Evolutionary conservation across 1,140 invertebrate species (phyloP).

Genomic region (Acromyrmex heyeri): DNA sequence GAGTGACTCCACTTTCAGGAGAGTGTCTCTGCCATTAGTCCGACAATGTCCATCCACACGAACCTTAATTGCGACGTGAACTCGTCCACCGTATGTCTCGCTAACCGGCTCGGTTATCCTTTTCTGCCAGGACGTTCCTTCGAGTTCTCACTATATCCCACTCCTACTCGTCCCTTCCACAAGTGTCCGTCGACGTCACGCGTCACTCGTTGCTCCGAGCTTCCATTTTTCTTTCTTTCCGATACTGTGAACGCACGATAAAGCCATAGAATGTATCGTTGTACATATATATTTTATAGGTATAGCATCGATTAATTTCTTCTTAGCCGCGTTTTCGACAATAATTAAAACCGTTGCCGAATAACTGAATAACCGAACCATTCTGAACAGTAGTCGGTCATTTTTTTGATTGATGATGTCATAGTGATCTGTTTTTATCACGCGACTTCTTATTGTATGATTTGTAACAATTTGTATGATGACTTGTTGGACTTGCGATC

Average conservation of each 20-base stretch:
- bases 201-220: conserved; percentile 10
- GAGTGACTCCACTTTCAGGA: conserved; percentile 73
- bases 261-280: background rate
- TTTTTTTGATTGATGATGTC: background rate
- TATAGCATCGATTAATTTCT: background rate
- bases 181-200: conserved; percentile 62
- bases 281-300: background rate
- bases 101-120: background rate
- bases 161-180: conserved; percentile 46
- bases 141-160: background rate
- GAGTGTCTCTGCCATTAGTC: conserved; percentile 3
- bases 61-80: conserved; percentile 39
- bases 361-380: background rate
- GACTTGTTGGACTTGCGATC: background rate
- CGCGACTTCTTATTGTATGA: background rate
- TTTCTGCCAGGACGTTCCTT: background rate
- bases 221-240: conserved; percentile 27
- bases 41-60: background rate
- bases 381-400: background rate
- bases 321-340: background rate
- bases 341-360: conserved; percentile 9
- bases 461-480: too few species aligned
- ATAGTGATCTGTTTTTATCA: background rate
- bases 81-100: conserved; percentile 36
- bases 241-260: background rate